Conservation (phyloP, 2,797 vertebrate genomes). For the Spinus pinus region DNA sequence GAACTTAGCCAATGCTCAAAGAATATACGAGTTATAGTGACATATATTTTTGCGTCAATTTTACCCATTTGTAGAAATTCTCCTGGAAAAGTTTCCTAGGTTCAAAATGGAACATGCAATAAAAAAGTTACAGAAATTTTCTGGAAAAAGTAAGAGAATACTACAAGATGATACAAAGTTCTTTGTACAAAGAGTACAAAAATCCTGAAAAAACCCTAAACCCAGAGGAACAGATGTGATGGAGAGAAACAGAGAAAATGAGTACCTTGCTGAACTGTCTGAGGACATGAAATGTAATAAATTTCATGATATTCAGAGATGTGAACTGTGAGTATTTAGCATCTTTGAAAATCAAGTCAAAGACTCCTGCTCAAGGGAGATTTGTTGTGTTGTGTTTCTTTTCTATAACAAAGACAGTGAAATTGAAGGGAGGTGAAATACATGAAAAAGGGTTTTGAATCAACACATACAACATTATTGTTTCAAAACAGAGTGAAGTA, state of each 20-base stretch:
- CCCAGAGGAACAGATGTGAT: background rate
- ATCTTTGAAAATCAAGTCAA: background rate
- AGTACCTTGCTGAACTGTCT: background rate
- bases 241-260: background rate
- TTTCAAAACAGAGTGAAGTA: background rate
- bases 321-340: background rate
- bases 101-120: background rate
- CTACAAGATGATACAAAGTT: background rate
- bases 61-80: background rate
- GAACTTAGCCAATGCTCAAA: background rate
- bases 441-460: background rate
- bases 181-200: background rate
- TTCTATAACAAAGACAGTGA: background rate
- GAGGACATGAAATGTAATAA: background rate
- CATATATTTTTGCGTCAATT: background rate
- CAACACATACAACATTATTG: background rate
- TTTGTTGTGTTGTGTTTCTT: background rate
- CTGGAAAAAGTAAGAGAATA: background rate
- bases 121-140: background rate
- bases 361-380: background rate
- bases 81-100: background rate
- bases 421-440: background rate
- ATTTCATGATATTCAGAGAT: background rate
- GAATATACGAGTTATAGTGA: background rate
- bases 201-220: background rate